phyloP scores from a whole-genome alignment of 2,113 vertebrate genomes.

The Sturnira hondurensis region DNA sequence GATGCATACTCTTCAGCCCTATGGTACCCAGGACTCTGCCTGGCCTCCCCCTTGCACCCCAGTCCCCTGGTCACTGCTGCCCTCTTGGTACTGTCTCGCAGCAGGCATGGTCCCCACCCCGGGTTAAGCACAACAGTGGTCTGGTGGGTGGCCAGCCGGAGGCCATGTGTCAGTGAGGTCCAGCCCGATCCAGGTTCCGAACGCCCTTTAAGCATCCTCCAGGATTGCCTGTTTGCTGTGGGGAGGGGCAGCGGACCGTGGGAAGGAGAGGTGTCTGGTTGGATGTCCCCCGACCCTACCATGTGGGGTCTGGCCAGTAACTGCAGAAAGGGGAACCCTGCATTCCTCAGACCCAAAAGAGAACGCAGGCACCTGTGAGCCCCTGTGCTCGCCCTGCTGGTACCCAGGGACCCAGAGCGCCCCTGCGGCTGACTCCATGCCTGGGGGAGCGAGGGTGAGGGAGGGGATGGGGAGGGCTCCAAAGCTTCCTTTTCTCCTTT shows the following conservation, averaged over 20 bases:
- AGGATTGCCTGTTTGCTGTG: background rate
- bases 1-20: background rate
- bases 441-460: background rate
- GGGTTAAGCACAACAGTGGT: background rate
- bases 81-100: background rate
- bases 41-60: too few species aligned
- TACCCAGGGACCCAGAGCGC: background rate
- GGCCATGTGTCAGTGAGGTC: background rate
- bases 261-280: background rate
- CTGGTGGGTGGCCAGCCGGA: background rate
- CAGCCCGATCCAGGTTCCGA: background rate
- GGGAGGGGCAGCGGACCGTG: background rate
- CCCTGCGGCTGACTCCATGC: background rate
- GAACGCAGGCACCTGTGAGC: background rate
- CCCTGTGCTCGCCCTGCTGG: background rate
- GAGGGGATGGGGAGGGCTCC: fast-evolving
- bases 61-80: fast-evolving
- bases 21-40: background rate
- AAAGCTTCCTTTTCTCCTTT: background rate
- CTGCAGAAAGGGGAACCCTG: background rate
- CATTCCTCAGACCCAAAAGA: background rate
- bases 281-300: background rate
- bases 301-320: background rate
- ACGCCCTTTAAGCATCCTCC: background rate
- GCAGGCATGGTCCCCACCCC: background rate